phyloP scores from a whole-genome alignment of 2,797 vertebrate genomes.

The Malurus splendens region DNA sequence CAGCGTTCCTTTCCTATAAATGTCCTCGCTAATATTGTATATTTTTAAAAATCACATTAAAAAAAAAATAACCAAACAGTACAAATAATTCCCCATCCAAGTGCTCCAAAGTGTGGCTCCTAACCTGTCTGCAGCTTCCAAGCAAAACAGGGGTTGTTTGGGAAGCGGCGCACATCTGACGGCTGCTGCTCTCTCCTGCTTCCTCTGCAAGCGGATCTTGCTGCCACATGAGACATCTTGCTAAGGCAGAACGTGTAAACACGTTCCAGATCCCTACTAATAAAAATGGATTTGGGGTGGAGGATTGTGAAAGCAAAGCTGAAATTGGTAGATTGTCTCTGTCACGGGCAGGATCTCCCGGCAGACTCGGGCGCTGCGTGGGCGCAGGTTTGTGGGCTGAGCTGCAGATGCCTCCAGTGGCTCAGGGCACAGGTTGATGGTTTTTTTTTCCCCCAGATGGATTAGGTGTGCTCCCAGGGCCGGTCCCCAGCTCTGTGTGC shows the following conservation, averaged over 20 bases:
- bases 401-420: background rate
- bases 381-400: background rate
- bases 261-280: background rate
- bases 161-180: conserved; percentile 15
- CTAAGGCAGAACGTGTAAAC: conserved; percentile 18
- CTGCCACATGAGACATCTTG: conserved; percentile 22
- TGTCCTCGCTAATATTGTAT: conserved; percentile 37
- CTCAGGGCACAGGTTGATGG: rapidly evolving
- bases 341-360: background rate
- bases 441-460: background rate
- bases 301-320: conserved; percentile 4
- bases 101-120: conserved; percentile 1
- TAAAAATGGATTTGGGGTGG: background rate
- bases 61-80: conserved; percentile 25
- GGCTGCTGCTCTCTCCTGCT: background rate
- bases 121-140: conserved; percentile 42
- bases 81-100: conserved; percentile 55
- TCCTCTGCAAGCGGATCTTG: conserved; percentile 26
- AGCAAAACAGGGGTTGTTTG: conserved; percentile 56
- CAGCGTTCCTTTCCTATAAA: background rate
- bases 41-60: conserved; percentile 11
- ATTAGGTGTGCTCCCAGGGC: background rate
- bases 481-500: background rate
- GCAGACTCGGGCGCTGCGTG: rapidly evolving
- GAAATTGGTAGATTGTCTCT: background rate